A percentile compares a stretch with the other conserved stretches of the same genome.
phyloP scores from a whole-genome alignment of 37 sponge, comb jelly and placozoan genomes.

The Cladorhizidae sp. region DNA sequence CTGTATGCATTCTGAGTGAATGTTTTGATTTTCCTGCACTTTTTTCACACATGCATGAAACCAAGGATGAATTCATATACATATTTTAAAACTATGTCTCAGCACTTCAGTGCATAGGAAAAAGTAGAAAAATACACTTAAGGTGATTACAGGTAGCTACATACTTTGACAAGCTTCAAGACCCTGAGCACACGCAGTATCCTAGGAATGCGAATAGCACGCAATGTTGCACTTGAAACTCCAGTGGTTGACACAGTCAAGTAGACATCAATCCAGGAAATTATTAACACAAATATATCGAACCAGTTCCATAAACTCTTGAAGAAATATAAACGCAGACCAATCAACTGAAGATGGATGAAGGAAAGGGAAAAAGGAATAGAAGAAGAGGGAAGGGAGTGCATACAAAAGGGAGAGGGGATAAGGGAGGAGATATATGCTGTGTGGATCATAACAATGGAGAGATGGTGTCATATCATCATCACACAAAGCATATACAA shows the following conservation, averaged over 20 bases:
- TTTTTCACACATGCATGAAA: too few species aligned
- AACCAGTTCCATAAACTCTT: slow-evolving; percentile 72
- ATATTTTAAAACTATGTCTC: too few species aligned
- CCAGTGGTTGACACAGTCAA: slow-evolving; percentile 14
- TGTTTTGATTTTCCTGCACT: too few species aligned
- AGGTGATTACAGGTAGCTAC: too few species aligned
- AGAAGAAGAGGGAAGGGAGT: background rate
- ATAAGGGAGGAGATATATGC: too few species aligned
- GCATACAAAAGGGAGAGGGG: background rate
- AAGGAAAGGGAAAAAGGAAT: background rate
- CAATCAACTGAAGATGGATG: slow-evolving; percentile 42
- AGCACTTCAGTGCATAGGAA: too few species aligned
- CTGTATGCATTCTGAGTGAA: too few species aligned
- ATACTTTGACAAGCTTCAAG: slow-evolving; percentile 48
- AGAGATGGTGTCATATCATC: too few species aligned
- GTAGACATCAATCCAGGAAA: slow-evolving; percentile 67
- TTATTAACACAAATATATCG: slow-evolving; percentile 71
- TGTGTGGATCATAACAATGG: too few species aligned
- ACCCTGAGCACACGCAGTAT: slow-evolving; percentile 53
- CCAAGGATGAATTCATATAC: too few species aligned
- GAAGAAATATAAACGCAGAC: slow-evolving; percentile 85
- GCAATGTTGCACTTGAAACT: background rate
- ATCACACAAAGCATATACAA: too few species aligned
- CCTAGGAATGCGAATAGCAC: slow-evolving; percentile 44
- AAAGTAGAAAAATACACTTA: too few species aligned